phyloP scores from a whole-genome alignment of 2,888 invertebrate species.

The Timema cristinae region DNA sequence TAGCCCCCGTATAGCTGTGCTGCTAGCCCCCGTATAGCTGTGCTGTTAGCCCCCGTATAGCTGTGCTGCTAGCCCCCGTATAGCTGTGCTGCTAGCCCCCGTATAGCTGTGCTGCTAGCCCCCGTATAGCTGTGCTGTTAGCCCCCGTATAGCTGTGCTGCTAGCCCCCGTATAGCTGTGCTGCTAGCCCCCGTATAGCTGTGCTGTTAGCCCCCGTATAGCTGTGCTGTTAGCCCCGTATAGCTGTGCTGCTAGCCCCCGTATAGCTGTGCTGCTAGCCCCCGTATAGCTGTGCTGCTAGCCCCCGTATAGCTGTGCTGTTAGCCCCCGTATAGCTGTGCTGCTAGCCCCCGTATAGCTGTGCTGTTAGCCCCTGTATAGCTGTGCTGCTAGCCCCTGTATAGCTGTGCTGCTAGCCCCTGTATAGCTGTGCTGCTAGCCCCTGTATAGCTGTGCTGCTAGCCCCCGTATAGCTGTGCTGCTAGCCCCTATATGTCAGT shows the following conservation, averaged over 20 bases:
- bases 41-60: background rate
- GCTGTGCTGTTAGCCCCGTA: background rate
- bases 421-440: too few species aligned
- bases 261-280: conserved; percentile 3
- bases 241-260: background rate
- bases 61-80: background rate
- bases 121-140: background rate
- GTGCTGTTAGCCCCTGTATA: too few species aligned
- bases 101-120: background rate
- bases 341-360: too few species aligned
- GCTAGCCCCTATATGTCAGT: conserved; percentile 21
- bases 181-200: background rate
- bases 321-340: too few species aligned
- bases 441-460: background rate
- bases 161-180: background rate
- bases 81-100: background rate
- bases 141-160: background rate
- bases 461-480: too few species aligned
- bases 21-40: background rate
- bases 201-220: background rate
- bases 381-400: too few species aligned
- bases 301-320: too few species aligned
- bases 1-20: too few species aligned
- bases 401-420: too few species aligned
- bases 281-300: too few species aligned